Conservation (phyloP, 2,113 vertebrate species). For the Desmodus rotundus region DNA sequence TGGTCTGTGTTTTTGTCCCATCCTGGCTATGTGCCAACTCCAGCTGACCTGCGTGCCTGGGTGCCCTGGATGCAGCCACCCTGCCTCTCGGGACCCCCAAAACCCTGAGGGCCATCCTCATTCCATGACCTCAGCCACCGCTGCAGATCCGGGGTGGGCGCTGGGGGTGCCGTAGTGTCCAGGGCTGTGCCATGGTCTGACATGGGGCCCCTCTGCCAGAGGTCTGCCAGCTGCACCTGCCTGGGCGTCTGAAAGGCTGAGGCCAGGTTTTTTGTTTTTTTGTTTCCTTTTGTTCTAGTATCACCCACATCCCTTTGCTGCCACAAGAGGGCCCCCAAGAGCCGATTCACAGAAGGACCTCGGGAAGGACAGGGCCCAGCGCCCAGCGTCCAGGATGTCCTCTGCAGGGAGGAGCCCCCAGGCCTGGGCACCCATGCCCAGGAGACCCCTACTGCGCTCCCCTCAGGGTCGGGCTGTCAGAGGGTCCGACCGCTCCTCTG, state of each 20-base stretch:
- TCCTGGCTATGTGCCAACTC: neutral
- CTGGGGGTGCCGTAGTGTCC: neutral
- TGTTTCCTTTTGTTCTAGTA: neutral
- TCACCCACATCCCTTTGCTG: neutral
- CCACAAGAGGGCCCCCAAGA: neutral
- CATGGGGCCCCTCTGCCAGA: accelerated
- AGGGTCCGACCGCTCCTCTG: accelerated
- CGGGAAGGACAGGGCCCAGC: neutral
- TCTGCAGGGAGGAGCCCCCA: neutral
- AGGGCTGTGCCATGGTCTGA: neutral
- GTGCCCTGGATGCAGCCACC: accelerated
- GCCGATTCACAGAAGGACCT: accelerated
- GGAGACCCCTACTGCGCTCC: accelerated
- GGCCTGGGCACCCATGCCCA: accelerated
- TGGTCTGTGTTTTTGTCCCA: neutral
- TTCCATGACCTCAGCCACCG: neutral
- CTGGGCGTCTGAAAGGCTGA: neutral
- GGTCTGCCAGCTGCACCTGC: neutral
- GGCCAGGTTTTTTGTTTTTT: neutral
- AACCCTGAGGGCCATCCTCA: accelerated
- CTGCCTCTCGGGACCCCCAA: neutral
- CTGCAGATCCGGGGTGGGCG: accelerated
- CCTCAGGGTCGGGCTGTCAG: neutral
- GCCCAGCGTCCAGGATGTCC: neutral
- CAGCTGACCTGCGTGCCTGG: neutral